Conservation (phyloP, 2,113 vertebrate genomes). For the human region GRCh38 chr4:100704001-100704500, state of each 20-base stretch:
- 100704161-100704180: not conserved
- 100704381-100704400: not conserved
- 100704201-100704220: not conserved
- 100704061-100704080: slow-evolving; percentile 36
- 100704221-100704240: not conserved
- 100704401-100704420: not conserved
- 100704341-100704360: not conserved
- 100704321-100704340: not conserved
- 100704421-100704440: not conserved
- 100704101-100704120: not conserved
- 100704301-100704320: not conserved
- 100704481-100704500: not conserved
- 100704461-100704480: not conserved
- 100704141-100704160: not conserved
- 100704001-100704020: not conserved
- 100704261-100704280: not conserved
- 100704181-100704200: not conserved
- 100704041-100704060: not conserved
- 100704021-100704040: not conserved
- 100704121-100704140: not conserved
- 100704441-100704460: not conserved
- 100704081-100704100: not conserved
- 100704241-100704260: not conserved
- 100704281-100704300: not conserved
- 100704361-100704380: not conserved